These are phyloP conservation scores for Ischnura elegans DNA, from an alignment of 2,888 invertebrate genomes.

Conservation along the genomic window DNA sequence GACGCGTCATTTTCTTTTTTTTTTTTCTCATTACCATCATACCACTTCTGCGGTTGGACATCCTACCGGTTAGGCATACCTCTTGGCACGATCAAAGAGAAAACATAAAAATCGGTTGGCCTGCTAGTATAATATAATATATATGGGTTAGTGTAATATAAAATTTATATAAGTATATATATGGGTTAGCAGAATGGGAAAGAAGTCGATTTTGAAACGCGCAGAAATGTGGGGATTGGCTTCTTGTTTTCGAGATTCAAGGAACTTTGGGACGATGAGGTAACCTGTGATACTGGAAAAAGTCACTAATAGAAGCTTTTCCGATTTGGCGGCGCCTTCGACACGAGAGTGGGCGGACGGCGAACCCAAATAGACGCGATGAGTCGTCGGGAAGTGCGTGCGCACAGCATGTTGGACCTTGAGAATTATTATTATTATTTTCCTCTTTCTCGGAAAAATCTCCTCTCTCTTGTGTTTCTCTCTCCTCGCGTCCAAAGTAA, in stretches of 20 bases:
- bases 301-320: neutral
- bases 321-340: neutral
- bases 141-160: too few species aligned
- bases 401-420: neutral
- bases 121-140: too few species aligned
- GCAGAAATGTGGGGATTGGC: neutral
- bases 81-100: too few species aligned
- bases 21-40: too few species aligned
- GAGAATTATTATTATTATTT: neutral
- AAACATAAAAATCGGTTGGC: too few species aligned
- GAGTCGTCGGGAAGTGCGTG: neutral
- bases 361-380: conserved; percentile 5
- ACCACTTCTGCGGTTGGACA: too few species aligned
- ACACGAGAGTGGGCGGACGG: neutral
- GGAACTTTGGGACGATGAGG: neutral
- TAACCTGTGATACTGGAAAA: neutral
- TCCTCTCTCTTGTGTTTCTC: neutral
- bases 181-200: too few species aligned
- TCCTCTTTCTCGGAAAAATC: neutral
- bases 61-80: too few species aligned
- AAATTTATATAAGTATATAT: too few species aligned
- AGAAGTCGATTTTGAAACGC: neutral
- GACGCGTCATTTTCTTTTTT: too few species aligned
- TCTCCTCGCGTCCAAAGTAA: neutral
- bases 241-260: neutral